These are phyloP conservation scores for Coenonympha arcania DNA, from an alignment of 2,888 invertebrate genomes.

Conservation along the genomic window DNA sequence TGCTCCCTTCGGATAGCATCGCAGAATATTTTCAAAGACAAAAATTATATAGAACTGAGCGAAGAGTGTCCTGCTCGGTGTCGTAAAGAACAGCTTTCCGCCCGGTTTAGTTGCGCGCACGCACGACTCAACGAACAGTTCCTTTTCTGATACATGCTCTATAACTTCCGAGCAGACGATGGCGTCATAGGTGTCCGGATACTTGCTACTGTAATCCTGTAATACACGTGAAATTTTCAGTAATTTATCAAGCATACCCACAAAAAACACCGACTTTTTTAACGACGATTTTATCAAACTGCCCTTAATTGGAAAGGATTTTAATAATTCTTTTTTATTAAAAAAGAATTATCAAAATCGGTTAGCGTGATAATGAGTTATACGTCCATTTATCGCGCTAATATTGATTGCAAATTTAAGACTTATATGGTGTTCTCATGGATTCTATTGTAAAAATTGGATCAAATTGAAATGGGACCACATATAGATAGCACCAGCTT, in stretches of 20 bases:
- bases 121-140: conserved; percentile 79
- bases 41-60: conserved; percentile 80
- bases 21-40: conserved; percentile 83
- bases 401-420: no score
- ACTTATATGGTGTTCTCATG: no score
- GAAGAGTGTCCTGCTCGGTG: conserved; percentile 74
- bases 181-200: conserved; percentile 77
- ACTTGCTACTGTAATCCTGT: conserved; percentile 62
- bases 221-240: not conserved
- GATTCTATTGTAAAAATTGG: no score
- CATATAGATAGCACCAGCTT: no score
- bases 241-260: not conserved
- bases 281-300: no score
- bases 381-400: no score
- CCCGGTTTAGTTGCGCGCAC: conserved; percentile 78
- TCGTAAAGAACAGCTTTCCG: conserved; percentile 81
- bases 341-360: no score
- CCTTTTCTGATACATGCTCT: conserved; percentile 87
- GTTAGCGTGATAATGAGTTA: no score
- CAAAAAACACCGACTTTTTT: no score
- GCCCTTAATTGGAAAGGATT: no score
- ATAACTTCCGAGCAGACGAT: conserved; percentile 91
- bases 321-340: no score
- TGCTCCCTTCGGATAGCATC: conserved; percentile 84
- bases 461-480: no score